Evolutionary conservation across 2,113 vertebrate genomes (phyloP).

Genomic region (Otolemur garnettii): DNA sequence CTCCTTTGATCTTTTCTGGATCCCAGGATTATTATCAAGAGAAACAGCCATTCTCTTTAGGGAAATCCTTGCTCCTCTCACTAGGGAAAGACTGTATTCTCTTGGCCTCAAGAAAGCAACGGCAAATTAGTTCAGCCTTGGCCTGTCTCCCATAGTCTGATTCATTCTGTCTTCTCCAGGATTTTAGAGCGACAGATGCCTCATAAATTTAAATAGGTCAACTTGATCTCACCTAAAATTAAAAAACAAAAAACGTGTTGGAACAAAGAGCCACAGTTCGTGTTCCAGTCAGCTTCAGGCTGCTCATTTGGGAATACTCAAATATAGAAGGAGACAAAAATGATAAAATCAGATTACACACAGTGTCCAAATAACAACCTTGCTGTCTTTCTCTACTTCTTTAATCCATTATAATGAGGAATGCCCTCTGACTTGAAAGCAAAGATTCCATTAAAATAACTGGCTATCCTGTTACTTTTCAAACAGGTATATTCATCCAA

Average conservation of each 20-base stretch:
- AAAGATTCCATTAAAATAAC: constrained; percentile 53
- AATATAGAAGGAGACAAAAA: background rate
- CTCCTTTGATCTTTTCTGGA: background rate
- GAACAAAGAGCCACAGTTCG: constrained; percentile 9
- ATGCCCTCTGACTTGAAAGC: constrained; percentile 42
- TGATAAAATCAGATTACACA: background rate
- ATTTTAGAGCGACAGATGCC: constrained; percentile 61
- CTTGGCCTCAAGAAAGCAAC: background rate
- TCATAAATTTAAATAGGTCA: constrained; percentile 62
- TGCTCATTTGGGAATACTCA: constrained; percentile 46
- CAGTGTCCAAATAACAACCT: background rate
- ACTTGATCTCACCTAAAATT: constrained; percentile 65
- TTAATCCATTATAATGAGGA: constrained; percentile 45
- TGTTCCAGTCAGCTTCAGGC: background rate
- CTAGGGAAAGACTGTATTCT: background rate
- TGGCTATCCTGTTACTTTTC: constrained; percentile 50
- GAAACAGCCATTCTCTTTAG: background rate
- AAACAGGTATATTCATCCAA: background rate
- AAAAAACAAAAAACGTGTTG: constrained; percentile 62
- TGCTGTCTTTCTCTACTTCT: background rate
- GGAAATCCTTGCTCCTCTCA: background rate
- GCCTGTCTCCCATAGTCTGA: background rate
- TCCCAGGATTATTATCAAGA: background rate
- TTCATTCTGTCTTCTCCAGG: constrained; percentile 47
- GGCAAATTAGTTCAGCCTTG: constrained; percentile 31